These are phyloP conservation scores for Autographa pulchrina DNA, from an alignment of 2,888 invertebrate genomes.

Conservation along the genomic window DNA sequence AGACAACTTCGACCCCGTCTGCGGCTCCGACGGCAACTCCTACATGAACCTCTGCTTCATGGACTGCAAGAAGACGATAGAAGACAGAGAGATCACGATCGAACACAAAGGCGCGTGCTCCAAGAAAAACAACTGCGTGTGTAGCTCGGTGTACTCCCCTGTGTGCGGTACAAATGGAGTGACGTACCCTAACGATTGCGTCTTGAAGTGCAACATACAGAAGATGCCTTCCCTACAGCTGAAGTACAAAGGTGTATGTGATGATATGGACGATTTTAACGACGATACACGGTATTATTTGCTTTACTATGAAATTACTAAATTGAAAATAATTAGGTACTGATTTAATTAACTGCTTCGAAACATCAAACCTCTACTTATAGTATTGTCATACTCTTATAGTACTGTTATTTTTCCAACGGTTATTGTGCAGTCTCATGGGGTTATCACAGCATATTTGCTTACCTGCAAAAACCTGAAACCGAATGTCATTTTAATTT, in stretches of 20 bases:
- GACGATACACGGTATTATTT: slow-evolving; percentile 1
- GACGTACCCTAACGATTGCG: slow-evolving; percentile 90
- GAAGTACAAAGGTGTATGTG: slow-evolving; percentile 16
- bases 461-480: not conserved
- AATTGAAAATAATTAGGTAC: not conserved
- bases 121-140: slow-evolving; percentile 10
- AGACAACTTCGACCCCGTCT: slow-evolving; percentile 84
- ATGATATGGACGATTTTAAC: not conserved
- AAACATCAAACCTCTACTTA: too few relatives aligned
- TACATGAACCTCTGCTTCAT: slow-evolving; percentile 87
- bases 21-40: slow-evolving; percentile 92
- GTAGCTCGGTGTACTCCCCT: slow-evolving; percentile 59
- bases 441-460: not conserved
- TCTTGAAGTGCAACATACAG: slow-evolving; percentile 42
- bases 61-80: slow-evolving; percentile 26
- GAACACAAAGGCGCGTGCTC: slow-evolving; percentile 21
- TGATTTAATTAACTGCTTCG: too few relatives aligned
- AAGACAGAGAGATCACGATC: not conserved
- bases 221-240: slow-evolving; percentile 14
- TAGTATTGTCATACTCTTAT: not conserved
- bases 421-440: not conserved
- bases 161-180: slow-evolving; percentile 92
- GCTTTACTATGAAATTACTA: not conserved
- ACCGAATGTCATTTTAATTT: not conserved
- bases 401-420: not conserved